Base-by-base conservation (phyloP, 2,113 vertebrate genomes). In the Chionodraco myersi region DNA sequence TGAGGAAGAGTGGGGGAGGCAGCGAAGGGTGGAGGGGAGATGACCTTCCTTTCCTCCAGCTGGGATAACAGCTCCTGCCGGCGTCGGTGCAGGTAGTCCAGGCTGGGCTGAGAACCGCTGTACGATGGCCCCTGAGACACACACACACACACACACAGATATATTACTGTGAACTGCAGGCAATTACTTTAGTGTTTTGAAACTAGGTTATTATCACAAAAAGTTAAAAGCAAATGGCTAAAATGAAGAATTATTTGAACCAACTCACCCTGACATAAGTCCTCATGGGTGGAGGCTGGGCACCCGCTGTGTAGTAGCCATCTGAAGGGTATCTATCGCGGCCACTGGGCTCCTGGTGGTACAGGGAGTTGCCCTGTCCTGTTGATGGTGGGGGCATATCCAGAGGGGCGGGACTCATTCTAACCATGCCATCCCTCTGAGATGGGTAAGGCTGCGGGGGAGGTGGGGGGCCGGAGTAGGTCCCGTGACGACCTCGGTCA, bases 21-120 rank as follows among this genome's bases (percentile, higher is more conserved):
- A 41, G 97, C 97, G 61, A 99, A 99, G 30, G 98, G 98, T 76
- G 97, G 98, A 15, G 98, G 98, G 23, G 98, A 98, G 89, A 99
- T 97, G 61, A 98, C 97, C 77, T 98, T 97, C 82, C 97, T 96
- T 89, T 99, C 98, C 88, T 98, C 97, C 8, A 99, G 92, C 73
- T 99, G 98, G 41, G 97, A 97, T 94, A 99, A 95, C 71, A 99
- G 96, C 93, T 99, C 98, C 77, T 98, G 98, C 5, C 97, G 95
- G 56, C 98, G 95, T 45, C 96, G 94, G 90, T 99, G 97, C 68
- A 99, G 93, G 68, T 98, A 97, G 65, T 98, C 97, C 67, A 99
- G 93, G 87, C 97, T 99, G 66, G 95, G 95, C 87, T 97, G 97
- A n/a, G 89, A 88, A 78, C 93, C 15, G 3, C 90, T 89, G 70